Evolutionary conservation across 2,888 invertebrate genomes (phyloP).

Genomic region (Leucania comma): DNA sequence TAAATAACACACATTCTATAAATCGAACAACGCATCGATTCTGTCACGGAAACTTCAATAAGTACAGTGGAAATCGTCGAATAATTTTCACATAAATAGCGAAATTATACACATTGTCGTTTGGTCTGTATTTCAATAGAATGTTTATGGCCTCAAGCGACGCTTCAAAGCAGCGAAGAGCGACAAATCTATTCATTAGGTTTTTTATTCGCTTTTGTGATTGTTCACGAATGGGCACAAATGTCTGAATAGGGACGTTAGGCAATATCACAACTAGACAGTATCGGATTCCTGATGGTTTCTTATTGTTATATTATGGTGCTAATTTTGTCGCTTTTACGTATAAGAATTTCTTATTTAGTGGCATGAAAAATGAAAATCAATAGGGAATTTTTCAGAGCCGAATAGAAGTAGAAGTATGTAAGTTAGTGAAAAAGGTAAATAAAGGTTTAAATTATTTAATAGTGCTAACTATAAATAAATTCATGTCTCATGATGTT

Average conservation of each 20-base stretch:
- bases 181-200: slow-evolving; percentile 77
- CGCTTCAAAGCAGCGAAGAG: slow-evolving; percentile 63
- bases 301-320: slow-evolving; percentile 23
- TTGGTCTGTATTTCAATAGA: slow-evolving; percentile 58
- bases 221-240: slow-evolving; percentile 58
- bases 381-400: too few species aligned
- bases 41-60: slow-evolving; percentile 53
- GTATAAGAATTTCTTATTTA: neutral
- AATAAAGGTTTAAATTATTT: too few species aligned
- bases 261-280: slow-evolving; percentile 35
- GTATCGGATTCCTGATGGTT: slow-evolving; percentile 36
- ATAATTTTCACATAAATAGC: slow-evolving; percentile 67
- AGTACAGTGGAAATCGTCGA: slow-evolving; percentile 40
- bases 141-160: slow-evolving; percentile 68
- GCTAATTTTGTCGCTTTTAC: slow-evolving; percentile 1
- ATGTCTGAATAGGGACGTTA: slow-evolving; percentile 45
- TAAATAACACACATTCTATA: slow-evolving; percentile 50
- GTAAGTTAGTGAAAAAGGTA: too few species aligned
- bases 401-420: too few species aligned
- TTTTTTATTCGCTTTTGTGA: slow-evolving; percentile 72
- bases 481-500: too few species aligned
- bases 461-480: too few species aligned
- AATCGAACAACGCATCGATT: slow-evolving; percentile 42
- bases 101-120: slow-evolving; percentile 65
- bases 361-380: too few species aligned